These are phyloP conservation scores for Gymnothorax javanicus DNA, from an alignment of 2,797 vertebrate genomes.

Conservation along the genomic window DNA sequence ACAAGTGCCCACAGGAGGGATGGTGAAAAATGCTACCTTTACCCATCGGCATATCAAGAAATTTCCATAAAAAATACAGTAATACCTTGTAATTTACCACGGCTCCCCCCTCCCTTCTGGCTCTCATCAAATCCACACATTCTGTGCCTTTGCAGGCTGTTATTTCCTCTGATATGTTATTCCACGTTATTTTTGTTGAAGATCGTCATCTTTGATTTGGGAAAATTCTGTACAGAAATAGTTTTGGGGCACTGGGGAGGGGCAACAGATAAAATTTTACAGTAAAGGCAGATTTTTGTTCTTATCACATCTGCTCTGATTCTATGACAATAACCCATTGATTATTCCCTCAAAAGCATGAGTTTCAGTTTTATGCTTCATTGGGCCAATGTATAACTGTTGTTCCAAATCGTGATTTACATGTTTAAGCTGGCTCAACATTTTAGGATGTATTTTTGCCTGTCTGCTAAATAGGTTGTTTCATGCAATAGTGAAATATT, in stretches of 20 bases:
- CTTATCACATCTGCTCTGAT: not conserved
- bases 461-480: not conserved
- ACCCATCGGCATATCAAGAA: slow-evolving; percentile 44
- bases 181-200: not conserved
- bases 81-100: slow-evolving; percentile 50
- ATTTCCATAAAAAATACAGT: slow-evolving; percentile 40
- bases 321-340: not conserved
- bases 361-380: not conserved
- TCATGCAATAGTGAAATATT: not conserved
- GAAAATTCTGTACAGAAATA: not conserved
- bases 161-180: slow-evolving; percentile 2
- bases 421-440: not conserved
- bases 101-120: slow-evolving; percentile 23
- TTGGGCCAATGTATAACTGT: not conserved
- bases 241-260: not conserved
- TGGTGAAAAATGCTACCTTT: slow-evolving; percentile 41
- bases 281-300: not conserved
- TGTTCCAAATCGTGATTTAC: not conserved
- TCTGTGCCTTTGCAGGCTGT: slow-evolving; percentile 23
- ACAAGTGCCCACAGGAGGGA: slow-evolving; percentile 33
- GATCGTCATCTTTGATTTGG: not conserved
- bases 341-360: not conserved
- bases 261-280: not conserved
- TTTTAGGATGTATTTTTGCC: not conserved
- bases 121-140: slow-evolving; percentile 43